Evolutionary conservation across 2,113 vertebrate genomes (phyloP).

Genomic region (Micronisus gabar): DNA sequence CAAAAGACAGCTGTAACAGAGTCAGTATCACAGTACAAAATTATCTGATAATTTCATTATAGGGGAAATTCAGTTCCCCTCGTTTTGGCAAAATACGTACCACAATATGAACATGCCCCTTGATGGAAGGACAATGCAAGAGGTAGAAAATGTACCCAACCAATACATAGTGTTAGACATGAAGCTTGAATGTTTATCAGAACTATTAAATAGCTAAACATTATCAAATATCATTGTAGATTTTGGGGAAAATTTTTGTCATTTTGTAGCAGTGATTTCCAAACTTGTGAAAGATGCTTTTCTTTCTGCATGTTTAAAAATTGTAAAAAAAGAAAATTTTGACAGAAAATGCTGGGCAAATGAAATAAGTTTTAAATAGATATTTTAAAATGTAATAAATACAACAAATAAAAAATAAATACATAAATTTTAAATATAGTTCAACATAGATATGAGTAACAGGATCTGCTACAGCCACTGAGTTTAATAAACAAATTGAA

Average conservation of each 20-base stretch:
- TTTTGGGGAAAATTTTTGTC: background rate
- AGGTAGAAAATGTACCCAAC: background rate
- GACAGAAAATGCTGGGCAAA: background rate
- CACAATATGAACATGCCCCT: background rate
- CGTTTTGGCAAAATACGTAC: background rate
- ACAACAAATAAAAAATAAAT: background rate
- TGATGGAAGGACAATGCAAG: background rate
- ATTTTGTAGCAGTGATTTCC: background rate
- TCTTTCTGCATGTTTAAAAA: background rate
- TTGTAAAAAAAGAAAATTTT: background rate
- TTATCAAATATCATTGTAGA: background rate
- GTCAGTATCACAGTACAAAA: background rate
- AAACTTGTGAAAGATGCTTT: background rate
- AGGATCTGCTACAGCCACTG: background rate
- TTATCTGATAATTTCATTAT: background rate
- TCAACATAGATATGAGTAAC: background rate
- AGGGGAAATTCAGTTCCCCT: background rate
- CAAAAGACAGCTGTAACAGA: background rate
- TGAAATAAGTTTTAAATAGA: background rate
- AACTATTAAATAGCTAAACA: background rate
- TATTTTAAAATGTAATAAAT: background rate
- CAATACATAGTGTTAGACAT: background rate
- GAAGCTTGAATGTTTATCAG: background rate
- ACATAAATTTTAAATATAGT: background rate
- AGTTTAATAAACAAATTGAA: background rate